phyloP scores from a whole-genome alignment of 1,140 invertebrate genomes.

The Phymastichus coffea region DNA sequence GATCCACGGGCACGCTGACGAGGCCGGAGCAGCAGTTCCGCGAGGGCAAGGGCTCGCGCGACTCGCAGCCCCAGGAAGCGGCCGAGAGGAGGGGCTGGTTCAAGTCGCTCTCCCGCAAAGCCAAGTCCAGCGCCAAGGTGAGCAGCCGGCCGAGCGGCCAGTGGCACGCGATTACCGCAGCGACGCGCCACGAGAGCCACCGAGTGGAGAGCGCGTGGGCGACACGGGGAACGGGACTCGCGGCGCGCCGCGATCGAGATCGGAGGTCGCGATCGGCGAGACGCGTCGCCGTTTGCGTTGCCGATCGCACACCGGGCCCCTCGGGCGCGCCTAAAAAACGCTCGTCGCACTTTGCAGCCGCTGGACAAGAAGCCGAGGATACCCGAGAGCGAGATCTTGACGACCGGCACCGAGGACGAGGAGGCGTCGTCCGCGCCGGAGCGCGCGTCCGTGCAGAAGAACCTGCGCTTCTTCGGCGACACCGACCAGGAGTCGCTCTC shows the following conservation, averaged over 20 bases:
- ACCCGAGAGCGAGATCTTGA: constrained; percentile 53
- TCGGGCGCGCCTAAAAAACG: too few species aligned
- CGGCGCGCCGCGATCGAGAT: too few species aligned
- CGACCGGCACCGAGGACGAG: constrained; percentile 54
- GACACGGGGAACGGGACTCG: too few species aligned
- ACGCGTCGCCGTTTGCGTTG: too few species aligned
- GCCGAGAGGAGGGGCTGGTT: constrained; percentile 63
- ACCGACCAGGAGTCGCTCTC: constrained; percentile 71
- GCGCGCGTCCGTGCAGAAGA: constrained; percentile 59
- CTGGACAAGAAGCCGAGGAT: constrained; percentile 51
- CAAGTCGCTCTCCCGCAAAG: constrained; percentile 65
- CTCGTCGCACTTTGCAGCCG: constrained; percentile 34
- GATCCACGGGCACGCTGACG: constrained; percentile 50
- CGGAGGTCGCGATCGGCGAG: too few species aligned
- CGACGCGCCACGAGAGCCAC: too few species aligned
- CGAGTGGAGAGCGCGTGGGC: too few species aligned
- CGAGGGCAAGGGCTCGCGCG: constrained; percentile 43
- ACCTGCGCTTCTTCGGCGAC: constrained; percentile 78
- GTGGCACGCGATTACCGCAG: too few species aligned
- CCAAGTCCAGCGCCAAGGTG: constrained; percentile 57
- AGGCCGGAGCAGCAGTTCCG: constrained; percentile 48
- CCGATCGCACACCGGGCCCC: too few species aligned
- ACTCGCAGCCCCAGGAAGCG: constrained; percentile 42
- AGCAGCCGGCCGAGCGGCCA: constrained; percentile 19
- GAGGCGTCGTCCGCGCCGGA: constrained; percentile 50